Conservation (phyloP, 2,888 invertebrate species). For the Dendrolimus houi region DNA sequence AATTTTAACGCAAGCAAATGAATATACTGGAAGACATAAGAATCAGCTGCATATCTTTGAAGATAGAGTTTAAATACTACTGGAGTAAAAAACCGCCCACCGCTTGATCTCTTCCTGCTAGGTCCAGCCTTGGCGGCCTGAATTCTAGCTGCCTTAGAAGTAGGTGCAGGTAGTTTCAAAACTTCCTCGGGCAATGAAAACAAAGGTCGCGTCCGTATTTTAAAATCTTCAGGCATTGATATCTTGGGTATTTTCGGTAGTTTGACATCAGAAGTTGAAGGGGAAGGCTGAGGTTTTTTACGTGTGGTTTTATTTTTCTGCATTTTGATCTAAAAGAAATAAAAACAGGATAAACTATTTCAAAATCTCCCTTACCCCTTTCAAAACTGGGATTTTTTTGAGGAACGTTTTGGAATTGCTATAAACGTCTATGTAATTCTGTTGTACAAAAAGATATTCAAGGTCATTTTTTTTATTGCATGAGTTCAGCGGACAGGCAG, state of each 20-base stretch:
- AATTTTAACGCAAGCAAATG: too few species aligned
- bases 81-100: constrained; percentile 20
- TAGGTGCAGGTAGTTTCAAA: constrained; percentile 59
- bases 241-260: constrained; percentile 73
- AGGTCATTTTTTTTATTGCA: too few species aligned
- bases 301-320: constrained; percentile 45
- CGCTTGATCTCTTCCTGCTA: constrained; percentile 45
- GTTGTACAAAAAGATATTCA: too few species aligned
- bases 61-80: too few species aligned
- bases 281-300: constrained; percentile 54
- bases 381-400: too few species aligned
- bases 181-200: constrained; percentile 81
- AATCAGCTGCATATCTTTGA: too few species aligned
- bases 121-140: constrained; percentile 36
- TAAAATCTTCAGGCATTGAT: constrained; percentile 73
- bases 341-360: too few species aligned
- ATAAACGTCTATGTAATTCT: too few species aligned
- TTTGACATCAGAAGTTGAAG: constrained; percentile 64
- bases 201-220: constrained; percentile 72
- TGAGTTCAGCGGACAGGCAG: too few species aligned
- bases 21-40: too few species aligned
- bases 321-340: constrained; percentile 15
- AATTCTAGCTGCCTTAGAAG: constrained; percentile 41
- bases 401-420: too few species aligned
- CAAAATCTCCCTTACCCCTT: too few species aligned